Evolutionary conservation across 2,113 vertebrate species (phyloP), one percentile per base, ranked within the genome.

Genomic region (Ceyx melanurus): DNA sequence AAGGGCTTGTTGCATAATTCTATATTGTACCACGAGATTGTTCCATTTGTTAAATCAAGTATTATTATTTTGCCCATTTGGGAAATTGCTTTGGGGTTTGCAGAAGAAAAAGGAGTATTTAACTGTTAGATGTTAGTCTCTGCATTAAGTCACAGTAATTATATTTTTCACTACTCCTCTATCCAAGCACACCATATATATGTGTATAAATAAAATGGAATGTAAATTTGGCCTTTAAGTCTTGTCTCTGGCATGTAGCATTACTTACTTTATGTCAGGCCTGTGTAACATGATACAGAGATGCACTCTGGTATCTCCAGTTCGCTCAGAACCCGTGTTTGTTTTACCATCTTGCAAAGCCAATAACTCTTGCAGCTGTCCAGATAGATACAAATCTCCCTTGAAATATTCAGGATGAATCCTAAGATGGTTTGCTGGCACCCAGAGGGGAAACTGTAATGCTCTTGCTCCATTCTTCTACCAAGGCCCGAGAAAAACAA

Each of bases 361-460:
- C 94, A 97, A 82, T 97, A 97, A 97, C 83, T 97, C 94, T 96
- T 95, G 91, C 89, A 94, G 87, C 95, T 96, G 96, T 95, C 94
- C 37, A 66, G 89, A 89, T 12, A 97, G 96, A 94, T 97, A 97
- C 73, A 94, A 93, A 96, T 96, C 96, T 95, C 96, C 94, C 72
- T 85, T 89, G 74, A 89, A 94, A 91, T 87, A 83, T 80, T 92
- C 86, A 87, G 88, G 95, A 95, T 84, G 96, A 97, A 96, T 94
- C 73, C 81, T 95, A 92, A 95, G 86, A 88, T 21, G 50, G 85
- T 86, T 88, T 88, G 85, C 81, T 72, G 90, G 62, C 83, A 74
- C 28, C 82, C 87, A 80, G 86, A 96, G 82, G 81, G 72, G 56
- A 89, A 83, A 86, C 31, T 71, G 83, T 68, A 87, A 43, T 71